Percentiles rank a stretch among this genome's conserved stretches.
phyloP scores from a whole-genome alignment of 2,797 vertebrate species.

The Fundulus diaphanus region DNA sequence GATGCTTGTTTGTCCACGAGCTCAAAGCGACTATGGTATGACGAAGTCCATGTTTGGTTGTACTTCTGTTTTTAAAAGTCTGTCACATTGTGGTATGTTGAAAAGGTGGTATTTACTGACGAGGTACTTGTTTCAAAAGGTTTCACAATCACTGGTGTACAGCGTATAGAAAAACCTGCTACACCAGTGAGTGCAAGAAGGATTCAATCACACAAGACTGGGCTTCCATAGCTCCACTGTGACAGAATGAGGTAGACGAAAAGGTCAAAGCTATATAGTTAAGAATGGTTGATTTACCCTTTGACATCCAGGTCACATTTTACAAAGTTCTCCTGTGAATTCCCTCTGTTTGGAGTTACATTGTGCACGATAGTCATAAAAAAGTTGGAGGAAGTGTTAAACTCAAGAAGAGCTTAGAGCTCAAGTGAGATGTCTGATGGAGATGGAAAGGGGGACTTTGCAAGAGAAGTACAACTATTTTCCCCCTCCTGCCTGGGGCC shows the following conservation, averaged over 20 bases:
- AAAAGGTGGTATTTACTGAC: background rate
- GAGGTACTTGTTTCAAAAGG: background rate
- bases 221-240: slow-evolving; percentile 46
- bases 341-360: background rate
- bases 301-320: slow-evolving; percentile 55
- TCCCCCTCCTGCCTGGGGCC: slow-evolving; percentile 71
- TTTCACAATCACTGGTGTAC: background rate
- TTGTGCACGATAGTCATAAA: background rate
- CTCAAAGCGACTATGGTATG: background rate
- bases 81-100: background rate
- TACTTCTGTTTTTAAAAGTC: background rate
- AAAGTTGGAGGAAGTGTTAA: slow-evolving; percentile 49
- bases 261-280: slow-evolving; percentile 59
- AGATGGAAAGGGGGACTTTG: slow-evolving; percentile 59
- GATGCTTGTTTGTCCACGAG: background rate
- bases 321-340: slow-evolving; percentile 5
- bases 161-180: slow-evolving; percentile 15
- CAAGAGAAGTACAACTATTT: slow-evolving; percentile 48
- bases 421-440: slow-evolving; percentile 37
- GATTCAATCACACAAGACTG: slow-evolving; percentile 60
- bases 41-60: background rate
- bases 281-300: slow-evolving; percentile 55
- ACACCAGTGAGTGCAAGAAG: slow-evolving; percentile 43
- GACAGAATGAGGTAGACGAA: slow-evolving; percentile 34
- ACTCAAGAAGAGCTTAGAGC: slow-evolving; percentile 34